Base-by-base conservation (phyloP, 2,888 invertebrate species). In the Cataglyphis cursor region DNA sequence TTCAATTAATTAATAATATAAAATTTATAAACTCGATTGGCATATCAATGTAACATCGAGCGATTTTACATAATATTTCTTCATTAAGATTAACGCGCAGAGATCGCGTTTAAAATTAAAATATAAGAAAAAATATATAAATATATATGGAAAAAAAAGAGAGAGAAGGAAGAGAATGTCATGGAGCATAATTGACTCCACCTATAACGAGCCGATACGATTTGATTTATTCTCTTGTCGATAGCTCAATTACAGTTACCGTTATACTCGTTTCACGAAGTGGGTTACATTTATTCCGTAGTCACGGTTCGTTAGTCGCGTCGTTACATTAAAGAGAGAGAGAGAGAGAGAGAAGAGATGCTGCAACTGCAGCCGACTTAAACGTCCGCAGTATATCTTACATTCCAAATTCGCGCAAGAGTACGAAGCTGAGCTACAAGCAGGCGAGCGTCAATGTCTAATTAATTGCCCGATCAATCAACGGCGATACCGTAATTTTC, bases 221-320 rank as follows among this genome's bases (percentile, higher is more conserved):
- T 65, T 73, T 81, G 81, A 83, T 83, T 83, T 81, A 83, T 83
- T 83, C 73, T 81, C 83, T 81, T 81, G 83, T 51, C 83, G 64
- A 72, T 82, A 82, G 66, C 82, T 84, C 83, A 82, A 84, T 84
- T 84, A 74, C 73, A 81, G 83, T 74, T 84, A 83, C 83, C 83
- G 65, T 81, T 72, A 81, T 65, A 81, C 81, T 81, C 72, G 81
- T 81, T 72, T 62, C 81, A 31, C 65, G 72, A 84, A 82, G 82
- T 82, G 59, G 82, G 82, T 74, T 82, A 82, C 83, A 84, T 84
- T 82, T 84, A 84, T 84, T 82, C 82, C 74, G 68, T 66, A 84
- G 83, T 82, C 82, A 66, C 82, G 74, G 68, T 82, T 82, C 74
- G 82, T 84, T 84, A 82, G 66, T 35, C 74, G 68, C 74, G 70